Base-by-base conservation (phyloP, 1,140 invertebrate species). In the Lepidurus couesii region DNA sequence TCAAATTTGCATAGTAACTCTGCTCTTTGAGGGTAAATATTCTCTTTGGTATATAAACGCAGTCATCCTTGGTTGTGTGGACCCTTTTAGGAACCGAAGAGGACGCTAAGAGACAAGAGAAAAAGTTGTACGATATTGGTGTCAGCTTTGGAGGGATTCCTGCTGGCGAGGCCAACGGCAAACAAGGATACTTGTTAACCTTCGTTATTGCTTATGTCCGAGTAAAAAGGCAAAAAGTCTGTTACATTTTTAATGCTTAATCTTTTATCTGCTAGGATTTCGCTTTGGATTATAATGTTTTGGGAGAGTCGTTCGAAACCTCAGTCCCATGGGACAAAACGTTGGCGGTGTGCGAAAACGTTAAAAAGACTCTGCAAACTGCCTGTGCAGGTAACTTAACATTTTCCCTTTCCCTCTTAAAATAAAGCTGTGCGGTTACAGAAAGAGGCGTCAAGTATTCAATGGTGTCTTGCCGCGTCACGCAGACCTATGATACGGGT, bases 191-290 rank as follows among this genome's bases (percentile, higher is more conserved):
- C 82, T 92, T 95, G 80, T 85, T 99, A 7, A 99, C 98, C 0
- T 99, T 98, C 85, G 95, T 98, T n/a, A 99, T 99, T 79, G 98
- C 97, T 16, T 99, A 99, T 84, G 91, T 99, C 21, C 89, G 97
- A 84, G 94, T 93, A 85, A 89, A 4, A 34, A 34, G 34, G 34
- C 1, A 34, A 3, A 34, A 34, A 34, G 4, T 4, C 34, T 34
- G 3, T 34, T 34, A 34, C 3, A 34, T 3, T 34, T 34, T 34
- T 3, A 34, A 16, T 16, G 21, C 7, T 65, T 9, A 16, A 65
- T 80, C 9, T n/a, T 21, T 65, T 73, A 42, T 43, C 43, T 84
- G 86, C 16, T 84, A 96, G 93, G 97, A 99, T 86, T 86, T 98
- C 73, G 97, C 90, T 0, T 88, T 98, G 75, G 92, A 97, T 45